A percentile compares a stretch with the other conserved stretches of the same genome.
Conservation (phyloP, 2,888 invertebrate species). For the Aleiodes alternator region DNA sequence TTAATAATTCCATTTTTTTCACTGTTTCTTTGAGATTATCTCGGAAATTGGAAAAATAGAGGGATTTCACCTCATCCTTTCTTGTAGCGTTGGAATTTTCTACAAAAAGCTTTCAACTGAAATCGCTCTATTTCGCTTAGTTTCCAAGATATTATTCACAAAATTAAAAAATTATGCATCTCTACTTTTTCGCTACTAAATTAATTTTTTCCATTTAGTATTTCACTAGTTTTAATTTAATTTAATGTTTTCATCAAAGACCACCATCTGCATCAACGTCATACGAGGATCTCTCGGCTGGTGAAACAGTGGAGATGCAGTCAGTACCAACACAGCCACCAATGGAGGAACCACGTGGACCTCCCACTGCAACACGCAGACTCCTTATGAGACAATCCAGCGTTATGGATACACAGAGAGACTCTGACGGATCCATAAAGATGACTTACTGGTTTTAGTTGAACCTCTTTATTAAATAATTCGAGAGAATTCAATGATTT, state of each 20-base stretch:
- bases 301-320: slow-evolving; percentile 73
- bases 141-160: slow-evolving; percentile 7
- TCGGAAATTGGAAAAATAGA: no score
- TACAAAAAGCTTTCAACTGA: no score
- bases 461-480: slow-evolving; percentile 5
- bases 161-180: neutral
- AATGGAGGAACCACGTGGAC: slow-evolving; percentile 37
- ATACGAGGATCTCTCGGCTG: slow-evolving; percentile 85
- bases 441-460: slow-evolving; percentile 91
- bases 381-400: slow-evolving; percentile 85
- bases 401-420: slow-evolving; percentile 88
- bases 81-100: no score
- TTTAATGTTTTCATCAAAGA: slow-evolving; percentile 72
- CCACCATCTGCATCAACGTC: slow-evolving; percentile 79
- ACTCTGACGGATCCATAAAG: slow-evolving; percentile 87
- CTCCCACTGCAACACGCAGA: slow-evolving; percentile 77
- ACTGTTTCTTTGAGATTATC: no score
- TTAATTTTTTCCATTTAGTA: neutral
- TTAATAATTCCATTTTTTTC: no score
- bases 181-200: neutral
- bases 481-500: slow-evolving; percentile 19
- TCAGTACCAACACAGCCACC: slow-evolving; percentile 59
- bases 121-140: neutral
- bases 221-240: slow-evolving; percentile 22
- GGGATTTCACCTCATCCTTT: no score